These are phyloP conservation scores for Allolobophora icterica DNA, from an alignment of 2,888 invertebrate genomes.

Conservation along the genomic window DNA sequence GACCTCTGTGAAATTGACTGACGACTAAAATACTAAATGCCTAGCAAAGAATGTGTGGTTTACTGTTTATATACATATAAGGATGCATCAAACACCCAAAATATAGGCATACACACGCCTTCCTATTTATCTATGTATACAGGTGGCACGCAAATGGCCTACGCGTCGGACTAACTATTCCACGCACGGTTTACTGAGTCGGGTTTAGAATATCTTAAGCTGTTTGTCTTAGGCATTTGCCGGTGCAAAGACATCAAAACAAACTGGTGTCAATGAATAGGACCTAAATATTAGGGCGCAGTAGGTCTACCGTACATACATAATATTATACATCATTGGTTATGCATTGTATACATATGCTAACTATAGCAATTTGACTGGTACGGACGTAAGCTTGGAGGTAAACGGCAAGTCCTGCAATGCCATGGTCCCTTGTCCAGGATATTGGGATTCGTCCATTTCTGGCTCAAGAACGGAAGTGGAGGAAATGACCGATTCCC, in stretches of 20 bases:
- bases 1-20: neutral
- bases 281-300: too few species aligned
- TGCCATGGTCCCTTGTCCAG: too few species aligned
- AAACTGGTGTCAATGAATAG: neutral
- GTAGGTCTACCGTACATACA: neutral
- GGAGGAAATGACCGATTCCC: too few species aligned
- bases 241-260: neutral
- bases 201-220: neutral
- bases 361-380: too few species aligned
- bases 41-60: too few species aligned
- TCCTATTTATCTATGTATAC: neutral
- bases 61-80: neutral
- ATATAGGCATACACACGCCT: neutral
- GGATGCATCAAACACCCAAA: neutral
- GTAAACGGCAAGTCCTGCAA: too few species aligned
- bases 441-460: too few species aligned
- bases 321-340: neutral
- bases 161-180: neutral
- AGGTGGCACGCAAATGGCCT: neutral
- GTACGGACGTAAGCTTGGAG: too few species aligned
- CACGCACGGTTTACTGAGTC: neutral
- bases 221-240: neutral
- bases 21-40: neutral
- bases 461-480: too few species aligned
- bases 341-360: neutral